A percentile compares a stretch with the other conserved stretches of the same genome.
These are phyloP conservation scores for Marisa cornuarietis DNA, from an alignment of 1,140 invertebrate genomes.

Conservation along the genomic window DNA sequence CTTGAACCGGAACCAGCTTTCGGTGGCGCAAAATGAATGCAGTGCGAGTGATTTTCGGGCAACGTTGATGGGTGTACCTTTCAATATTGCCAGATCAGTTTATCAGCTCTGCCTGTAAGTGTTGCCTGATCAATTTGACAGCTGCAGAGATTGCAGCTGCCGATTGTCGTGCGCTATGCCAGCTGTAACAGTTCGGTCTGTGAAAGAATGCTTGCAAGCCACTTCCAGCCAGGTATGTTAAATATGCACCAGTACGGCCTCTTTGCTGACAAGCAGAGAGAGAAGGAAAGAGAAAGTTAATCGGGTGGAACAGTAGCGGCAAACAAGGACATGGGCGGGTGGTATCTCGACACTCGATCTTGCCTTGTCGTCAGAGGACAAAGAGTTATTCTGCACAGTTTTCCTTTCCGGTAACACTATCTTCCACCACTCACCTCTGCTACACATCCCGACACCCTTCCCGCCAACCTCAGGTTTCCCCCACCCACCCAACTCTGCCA, in stretches of 20 bases:
- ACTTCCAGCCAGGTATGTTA: background rate
- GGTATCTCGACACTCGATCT: constrained; percentile 2
- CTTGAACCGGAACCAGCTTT: too few species aligned
- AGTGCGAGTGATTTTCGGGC: too few species aligned
- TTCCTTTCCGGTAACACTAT: constrained; percentile 3
- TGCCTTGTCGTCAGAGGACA: constrained; percentile 5
- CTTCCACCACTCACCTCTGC: background rate
- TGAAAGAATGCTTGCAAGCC: background rate
- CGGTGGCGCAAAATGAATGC: too few species aligned
- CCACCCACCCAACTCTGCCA: background rate
- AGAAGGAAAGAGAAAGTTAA: constrained; percentile 8
- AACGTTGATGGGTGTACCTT: too few species aligned
- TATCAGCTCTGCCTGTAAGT: too few species aligned
- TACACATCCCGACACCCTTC: background rate
- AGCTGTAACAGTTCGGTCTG: background rate
- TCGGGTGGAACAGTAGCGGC: constrained; percentile 8
- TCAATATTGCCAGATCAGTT: too few species aligned
- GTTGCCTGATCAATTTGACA: too few species aligned
- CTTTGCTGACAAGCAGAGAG: background rate
- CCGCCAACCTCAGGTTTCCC: background rate
- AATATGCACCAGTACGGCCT: background rate
- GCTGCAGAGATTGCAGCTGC: background rate
- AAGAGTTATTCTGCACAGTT: background rate
- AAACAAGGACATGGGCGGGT: background rate
- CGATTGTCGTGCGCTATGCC: background rate